These are phyloP conservation scores for Drosophila sechellia DNA, from an alignment of 1,140 invertebrate genomes.

Conservation along the genomic window DNA sequence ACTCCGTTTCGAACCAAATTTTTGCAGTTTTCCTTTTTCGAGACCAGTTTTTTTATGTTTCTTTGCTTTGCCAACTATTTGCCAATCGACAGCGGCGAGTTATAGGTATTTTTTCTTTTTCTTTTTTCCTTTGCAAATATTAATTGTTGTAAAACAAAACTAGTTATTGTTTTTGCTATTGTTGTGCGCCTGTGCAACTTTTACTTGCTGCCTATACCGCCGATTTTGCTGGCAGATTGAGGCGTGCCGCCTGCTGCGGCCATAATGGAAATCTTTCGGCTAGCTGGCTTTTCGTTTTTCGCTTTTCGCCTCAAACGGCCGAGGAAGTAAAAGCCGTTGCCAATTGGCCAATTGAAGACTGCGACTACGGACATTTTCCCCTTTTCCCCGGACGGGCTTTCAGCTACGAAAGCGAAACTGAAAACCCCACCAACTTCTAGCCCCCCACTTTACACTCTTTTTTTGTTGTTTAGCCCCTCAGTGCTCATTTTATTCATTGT, in stretches of 20 bases:
- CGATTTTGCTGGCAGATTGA: constrained; percentile 58
- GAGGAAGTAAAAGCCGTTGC: constrained; percentile 71
- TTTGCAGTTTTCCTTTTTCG: constrained; percentile 73
- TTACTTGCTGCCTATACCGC: constrained; percentile 49
- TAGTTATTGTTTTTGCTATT: constrained; percentile 69
- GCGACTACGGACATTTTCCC: constrained; percentile 18
- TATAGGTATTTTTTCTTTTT: constrained; percentile 55
- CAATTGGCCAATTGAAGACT: constrained; percentile 31
- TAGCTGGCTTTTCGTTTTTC: constrained; percentile 24
- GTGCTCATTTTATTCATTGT: constrained; percentile 60
- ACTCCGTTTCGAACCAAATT: constrained; percentile 61
- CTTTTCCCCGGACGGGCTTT: not conserved
- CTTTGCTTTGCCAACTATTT: constrained; percentile 66
- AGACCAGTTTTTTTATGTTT: constrained; percentile 64
- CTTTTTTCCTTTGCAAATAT: constrained; percentile 66
- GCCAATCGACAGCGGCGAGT: constrained; percentile 56
- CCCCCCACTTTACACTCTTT: constrained; percentile 21
- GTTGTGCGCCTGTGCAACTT: constrained; percentile 66
- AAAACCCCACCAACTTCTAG: constrained; percentile 8
- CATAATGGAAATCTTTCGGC: constrained; percentile 66
- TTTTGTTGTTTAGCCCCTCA: constrained; percentile 16
- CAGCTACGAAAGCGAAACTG: constrained; percentile 41
- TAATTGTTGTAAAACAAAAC: constrained; percentile 77
- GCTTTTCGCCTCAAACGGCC: constrained; percentile 16
- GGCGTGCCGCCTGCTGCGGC: constrained; percentile 67